Conservation (phyloP, 2,113 vertebrate genomes). For the Gasterosteus nipponicus region DNA sequence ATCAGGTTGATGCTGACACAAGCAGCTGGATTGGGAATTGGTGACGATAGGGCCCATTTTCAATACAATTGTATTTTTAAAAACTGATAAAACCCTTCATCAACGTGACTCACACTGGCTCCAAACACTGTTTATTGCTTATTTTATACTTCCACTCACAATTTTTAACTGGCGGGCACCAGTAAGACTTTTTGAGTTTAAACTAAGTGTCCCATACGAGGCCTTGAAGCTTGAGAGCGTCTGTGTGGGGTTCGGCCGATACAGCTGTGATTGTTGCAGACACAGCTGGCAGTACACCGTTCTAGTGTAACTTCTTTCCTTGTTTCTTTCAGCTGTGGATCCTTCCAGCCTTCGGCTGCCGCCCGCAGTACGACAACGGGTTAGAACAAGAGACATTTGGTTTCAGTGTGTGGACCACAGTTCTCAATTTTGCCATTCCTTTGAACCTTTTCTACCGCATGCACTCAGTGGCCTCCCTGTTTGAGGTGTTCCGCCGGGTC, state of each 20-base stretch:
- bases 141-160: not conserved
- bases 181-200: not conserved
- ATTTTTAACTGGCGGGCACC: not conserved
- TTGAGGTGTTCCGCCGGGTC: conserved; percentile 92
- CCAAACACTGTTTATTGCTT: not conserved
- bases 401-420: conserved; percentile 92
- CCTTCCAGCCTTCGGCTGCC: conserved; percentile 94
- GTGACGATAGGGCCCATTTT: not conserved
- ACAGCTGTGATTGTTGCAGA: not conserved
- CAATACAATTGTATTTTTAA: not conserved
- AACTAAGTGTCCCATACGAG: not conserved
- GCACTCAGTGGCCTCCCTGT: conserved; percentile 95
- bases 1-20: not conserved
- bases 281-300: not conserved
- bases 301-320: not conserved
- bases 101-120: not conserved
- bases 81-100: conserved; percentile 1
- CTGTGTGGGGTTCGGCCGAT: not conserved
- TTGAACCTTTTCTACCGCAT: conserved; percentile 98
- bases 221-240: not conserved
- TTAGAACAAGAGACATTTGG: conserved; percentile 93
- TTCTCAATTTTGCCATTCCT: conserved; percentile 96
- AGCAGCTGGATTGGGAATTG: not conserved
- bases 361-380: conserved; percentile 95
- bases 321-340: conserved; percentile 89